Evolutionary conservation across 2,113 vertebrate genomes (phyloP).

Genomic region (Scopus umbretta): DNA sequence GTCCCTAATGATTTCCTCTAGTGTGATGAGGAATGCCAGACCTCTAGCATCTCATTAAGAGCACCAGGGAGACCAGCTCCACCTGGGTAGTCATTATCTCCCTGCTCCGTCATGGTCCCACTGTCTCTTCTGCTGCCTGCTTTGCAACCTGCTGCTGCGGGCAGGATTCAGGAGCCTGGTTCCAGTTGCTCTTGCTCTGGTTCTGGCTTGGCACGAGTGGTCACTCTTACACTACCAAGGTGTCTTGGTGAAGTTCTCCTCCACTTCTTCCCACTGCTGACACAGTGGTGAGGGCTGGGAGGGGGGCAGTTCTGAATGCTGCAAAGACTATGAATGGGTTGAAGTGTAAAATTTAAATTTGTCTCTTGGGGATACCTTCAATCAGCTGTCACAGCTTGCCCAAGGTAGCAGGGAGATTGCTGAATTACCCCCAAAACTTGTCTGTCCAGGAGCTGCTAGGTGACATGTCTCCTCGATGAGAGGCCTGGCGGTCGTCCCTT

Average conservation of each 20-base stretch:
- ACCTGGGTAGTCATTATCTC: not conserved
- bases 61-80: not conserved
- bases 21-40: not conserved
- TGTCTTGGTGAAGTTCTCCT: not conserved
- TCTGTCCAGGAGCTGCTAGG: not conserved
- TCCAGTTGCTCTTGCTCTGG: not conserved
- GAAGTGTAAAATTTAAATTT: not conserved
- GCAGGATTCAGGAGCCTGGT: fast-evolving
- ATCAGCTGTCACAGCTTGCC: not conserved
- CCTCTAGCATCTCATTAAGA: not conserved
- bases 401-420: not conserved
- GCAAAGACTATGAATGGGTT: not conserved
- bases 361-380: not conserved
- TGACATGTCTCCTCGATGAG: not conserved
- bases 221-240: no score
- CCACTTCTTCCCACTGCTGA: not conserved
- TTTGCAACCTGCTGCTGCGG: not conserved
- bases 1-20: not conserved
- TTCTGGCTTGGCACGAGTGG: not conserved
- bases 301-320: not conserved
- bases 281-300: not conserved
- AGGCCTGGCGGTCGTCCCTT: not conserved
- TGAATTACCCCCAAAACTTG: not conserved
- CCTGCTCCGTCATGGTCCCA: fast-evolving
- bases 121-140: not conserved